Evolutionary conservation across 2,113 vertebrate species (phyloP).

Genomic region (Saguinus imperator): DNA sequence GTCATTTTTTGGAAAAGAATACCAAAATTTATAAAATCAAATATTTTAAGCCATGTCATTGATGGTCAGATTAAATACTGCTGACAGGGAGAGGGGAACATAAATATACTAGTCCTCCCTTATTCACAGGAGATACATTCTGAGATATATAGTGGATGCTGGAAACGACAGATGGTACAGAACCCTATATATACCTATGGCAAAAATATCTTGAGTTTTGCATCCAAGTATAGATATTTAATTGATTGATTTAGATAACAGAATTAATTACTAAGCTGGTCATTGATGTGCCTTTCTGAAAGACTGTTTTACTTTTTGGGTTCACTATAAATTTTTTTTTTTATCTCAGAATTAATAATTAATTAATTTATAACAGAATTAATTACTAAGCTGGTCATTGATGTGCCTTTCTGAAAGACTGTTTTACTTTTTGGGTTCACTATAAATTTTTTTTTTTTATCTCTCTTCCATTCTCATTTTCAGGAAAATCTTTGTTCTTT

Average conservation of each 20-base stretch:
- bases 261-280: background rate
- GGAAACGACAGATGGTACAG: background rate
- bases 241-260: background rate
- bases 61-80: background rate
- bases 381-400: background rate
- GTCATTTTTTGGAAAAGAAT: background rate
- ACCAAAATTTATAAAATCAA: background rate
- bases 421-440: background rate
- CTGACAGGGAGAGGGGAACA: background rate
- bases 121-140: background rate
- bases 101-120: background rate
- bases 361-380: slow-evolving; percentile 25
- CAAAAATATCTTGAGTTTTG: slow-evolving; percentile 1
- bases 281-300: slow-evolving; percentile 22
- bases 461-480: background rate
- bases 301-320: background rate
- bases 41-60: background rate
- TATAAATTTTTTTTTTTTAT: background rate
- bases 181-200: background rate
- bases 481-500: background rate
- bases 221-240: background rate
- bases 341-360: no score
- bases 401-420: slow-evolving; percentile 26
- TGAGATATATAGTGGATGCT: background rate
- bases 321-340: background rate